Evolutionary conservation across 2,797 vertebrate genomes (phyloP), one percentile per base, ranked within the genome.

Genomic region (Rhinatrema bivittatum): DNA sequence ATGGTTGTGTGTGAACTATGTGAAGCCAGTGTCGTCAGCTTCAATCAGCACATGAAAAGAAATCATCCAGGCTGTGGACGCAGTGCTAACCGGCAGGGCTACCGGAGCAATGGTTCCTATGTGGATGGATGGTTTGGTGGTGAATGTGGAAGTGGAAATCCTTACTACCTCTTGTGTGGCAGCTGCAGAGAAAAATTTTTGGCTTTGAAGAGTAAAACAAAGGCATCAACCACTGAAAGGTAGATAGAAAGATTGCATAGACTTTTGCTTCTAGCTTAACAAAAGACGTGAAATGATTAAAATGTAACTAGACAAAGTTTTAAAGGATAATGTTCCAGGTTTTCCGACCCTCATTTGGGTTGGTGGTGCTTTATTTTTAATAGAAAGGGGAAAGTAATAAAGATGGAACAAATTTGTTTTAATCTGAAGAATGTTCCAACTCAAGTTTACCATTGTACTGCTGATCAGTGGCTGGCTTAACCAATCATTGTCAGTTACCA

Each of bases 41-140:
- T 99, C 70, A 99, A 98, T 53, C 93, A 97, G 26, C 95, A 99
- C 70, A 99, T 99, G 95, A 98, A 97, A 66, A 93, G 93, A 68
- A 91, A 90, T 41, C 95, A 99, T 51, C 92, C 95, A 0, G 95
- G 95, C 36, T 99, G 95, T 0, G 93, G 94, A 2, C 90, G 91
- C 27, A 99, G 95, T 2, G 93, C 95, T 24, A 97, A 99, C 62
- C 87, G 95, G 0, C 95, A 99, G 46, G 95, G 95, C 19, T 99
- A 99, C 48, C 92, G 95, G 8, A 98, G 94, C 72, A 97, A 98
- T 3, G 95, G 95, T 45, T 97, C 94, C 32, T 99, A 99, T 0
- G 95, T 99, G 21, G 95, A 99, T 5, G 95, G 95, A 40, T 99
- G 95, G 95, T 99, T 99, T 0, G 95, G 95, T 3, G 95, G 95